Conservation (phyloP, 2,888 invertebrate species). For the Monopis laevigella region DNA sequence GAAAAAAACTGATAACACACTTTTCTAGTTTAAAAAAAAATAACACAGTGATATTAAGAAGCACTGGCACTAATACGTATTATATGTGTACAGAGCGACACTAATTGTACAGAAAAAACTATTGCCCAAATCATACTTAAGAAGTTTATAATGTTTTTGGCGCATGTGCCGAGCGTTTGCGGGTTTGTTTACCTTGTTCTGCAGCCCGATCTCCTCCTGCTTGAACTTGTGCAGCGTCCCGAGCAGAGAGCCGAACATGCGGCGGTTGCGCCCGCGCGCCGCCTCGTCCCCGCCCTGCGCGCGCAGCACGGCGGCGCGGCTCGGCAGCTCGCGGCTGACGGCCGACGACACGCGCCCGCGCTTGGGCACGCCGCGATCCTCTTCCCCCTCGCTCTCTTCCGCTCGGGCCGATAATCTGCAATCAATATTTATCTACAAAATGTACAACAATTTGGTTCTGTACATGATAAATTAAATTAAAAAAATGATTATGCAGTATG, state of each 20-base stretch:
- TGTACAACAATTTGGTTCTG: neutral
- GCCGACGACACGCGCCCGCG: constrained; percentile 69
- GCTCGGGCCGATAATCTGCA: constrained; percentile 48
- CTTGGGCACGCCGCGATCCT: constrained; percentile 38
- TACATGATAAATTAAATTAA: no score
- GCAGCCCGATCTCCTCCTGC: constrained; percentile 90
- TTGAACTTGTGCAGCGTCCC: constrained; percentile 96
- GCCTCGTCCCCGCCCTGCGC: constrained; percentile 87
- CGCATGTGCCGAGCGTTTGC: neutral
- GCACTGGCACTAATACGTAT: neutral
- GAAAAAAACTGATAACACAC: no score
- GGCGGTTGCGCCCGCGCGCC: constrained; percentile 83
- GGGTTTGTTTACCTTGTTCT: constrained; percentile 69
- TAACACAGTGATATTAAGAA: neutral
- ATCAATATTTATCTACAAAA: constrained; percentile 5
- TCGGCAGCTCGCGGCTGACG: constrained; percentile 87
- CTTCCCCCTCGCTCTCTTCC: constrained; percentile 60
- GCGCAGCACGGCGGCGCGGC: constrained; percentile 62
- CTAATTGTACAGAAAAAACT: no score
- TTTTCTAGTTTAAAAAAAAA: neutral
- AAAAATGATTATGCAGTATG: no score
- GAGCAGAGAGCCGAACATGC: constrained; percentile 95
- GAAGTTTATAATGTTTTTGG: neutral
- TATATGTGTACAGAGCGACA: neutral
- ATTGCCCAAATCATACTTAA: neutral